phyloP scores from a whole-genome alignment of 2,888 invertebrate species.

The Cerastis rubricosa region DNA sequence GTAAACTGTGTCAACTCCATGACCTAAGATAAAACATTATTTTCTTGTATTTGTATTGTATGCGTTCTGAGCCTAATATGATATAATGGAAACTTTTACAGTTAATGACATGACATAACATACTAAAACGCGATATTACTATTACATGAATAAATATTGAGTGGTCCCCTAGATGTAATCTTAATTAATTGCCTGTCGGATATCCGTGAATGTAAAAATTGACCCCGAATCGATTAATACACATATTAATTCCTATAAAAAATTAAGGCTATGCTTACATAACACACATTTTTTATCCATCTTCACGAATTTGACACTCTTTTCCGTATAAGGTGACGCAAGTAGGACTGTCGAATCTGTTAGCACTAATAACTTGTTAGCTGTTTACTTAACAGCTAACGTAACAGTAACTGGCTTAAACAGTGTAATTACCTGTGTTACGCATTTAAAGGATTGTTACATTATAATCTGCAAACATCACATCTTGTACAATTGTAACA shows the following conservation, averaged over 20 bases:
- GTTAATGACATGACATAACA: neutral
- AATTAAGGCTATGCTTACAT: constrained; percentile 17
- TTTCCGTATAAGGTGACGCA: constrained; percentile 29
- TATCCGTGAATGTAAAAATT: constrained; percentile 19
- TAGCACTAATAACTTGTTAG: constrained; percentile 21
- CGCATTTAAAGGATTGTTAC: constrained; percentile 28
- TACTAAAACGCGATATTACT: neutral
- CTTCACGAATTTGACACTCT: constrained; percentile 26
- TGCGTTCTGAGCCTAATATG: neutral
- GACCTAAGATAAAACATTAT: neutral
- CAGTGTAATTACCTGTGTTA: constrained; percentile 21
- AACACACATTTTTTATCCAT: constrained; percentile 11
- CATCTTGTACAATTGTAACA: constrained; percentile 1
- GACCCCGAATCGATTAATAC: constrained; percentile 35
- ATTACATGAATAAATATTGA: neutral
- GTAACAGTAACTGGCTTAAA: constrained; percentile 37
- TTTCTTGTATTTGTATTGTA: neutral
- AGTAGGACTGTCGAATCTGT: constrained; percentile 27
- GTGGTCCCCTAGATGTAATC: neutral
- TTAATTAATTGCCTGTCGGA: constrained; percentile 19
- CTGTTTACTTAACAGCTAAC: constrained; percentile 38
- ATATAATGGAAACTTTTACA: neutral
- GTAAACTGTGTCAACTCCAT: neutral
- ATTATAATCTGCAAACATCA: constrained; percentile 36
- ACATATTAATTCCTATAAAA: constrained; percentile 16